phyloP scores from a whole-genome alignment of 2,888 invertebrate genomes.

The Drosophila mercatorum region DNA sequence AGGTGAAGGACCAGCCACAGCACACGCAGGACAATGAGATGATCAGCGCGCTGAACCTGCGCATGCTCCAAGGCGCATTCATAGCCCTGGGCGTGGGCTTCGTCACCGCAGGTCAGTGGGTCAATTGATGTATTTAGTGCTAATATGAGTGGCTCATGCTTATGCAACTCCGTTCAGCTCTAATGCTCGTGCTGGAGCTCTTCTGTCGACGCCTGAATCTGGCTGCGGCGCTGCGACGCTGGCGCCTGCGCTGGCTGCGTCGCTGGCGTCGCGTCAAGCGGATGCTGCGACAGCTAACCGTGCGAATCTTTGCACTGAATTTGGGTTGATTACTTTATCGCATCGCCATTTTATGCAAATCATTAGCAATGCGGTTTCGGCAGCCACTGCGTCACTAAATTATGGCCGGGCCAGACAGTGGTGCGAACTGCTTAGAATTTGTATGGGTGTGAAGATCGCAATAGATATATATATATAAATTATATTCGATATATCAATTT shows the following conservation, averaged over 20 bases:
- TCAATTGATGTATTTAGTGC: too few species aligned
- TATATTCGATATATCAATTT: not conserved
- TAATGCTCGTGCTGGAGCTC: conserved; percentile 70
- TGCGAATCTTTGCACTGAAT: conserved; percentile 65
- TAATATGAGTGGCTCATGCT: not conserved
- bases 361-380: conserved; percentile 21
- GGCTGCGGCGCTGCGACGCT: conserved; percentile 45
- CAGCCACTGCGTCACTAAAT: conserved; percentile 19
- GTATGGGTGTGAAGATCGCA: not conserved
- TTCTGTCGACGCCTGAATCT: conserved; percentile 63
- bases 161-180: conserved; percentile 37
- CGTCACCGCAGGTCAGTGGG: conserved; percentile 85
- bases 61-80: conserved; percentile 91
- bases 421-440: not conserved
- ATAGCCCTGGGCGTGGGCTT: conserved; percentile 89
- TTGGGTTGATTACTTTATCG: conserved; percentile 56
- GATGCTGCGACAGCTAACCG: conserved; percentile 45
- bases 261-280: conserved; percentile 55
- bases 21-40: conserved; percentile 60
- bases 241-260: conserved; percentile 48
- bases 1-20: conserved; percentile 44
- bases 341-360: conserved; percentile 48
- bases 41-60: conserved; percentile 88
- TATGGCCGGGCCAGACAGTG: conserved; percentile 18
- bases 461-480: not conserved